Base-by-base conservation (phyloP, 2,113 vertebrate species). In the Phylloscopus whistleri region DNA sequence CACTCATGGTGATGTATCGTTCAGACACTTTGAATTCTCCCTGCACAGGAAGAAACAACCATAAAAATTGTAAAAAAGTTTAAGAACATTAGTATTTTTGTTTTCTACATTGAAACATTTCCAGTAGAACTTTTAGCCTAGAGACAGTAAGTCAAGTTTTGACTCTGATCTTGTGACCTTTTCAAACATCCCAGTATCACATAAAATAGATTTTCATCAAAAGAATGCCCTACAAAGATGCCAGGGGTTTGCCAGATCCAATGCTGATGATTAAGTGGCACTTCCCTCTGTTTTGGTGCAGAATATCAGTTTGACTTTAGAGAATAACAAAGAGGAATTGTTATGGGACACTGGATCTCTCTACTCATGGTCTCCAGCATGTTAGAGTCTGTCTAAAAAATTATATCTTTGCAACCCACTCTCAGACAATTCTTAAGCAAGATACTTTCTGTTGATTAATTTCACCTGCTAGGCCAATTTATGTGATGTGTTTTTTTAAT, bases 21-120 rank as follows among this genome's bases (percentile, higher is more conserved):
- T 99, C 99, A 0, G 98, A 97, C 58, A 99, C 99, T 95, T 98
- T 98, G 94, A 99, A 99, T 84, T 99, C 98, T 53, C 96, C 98
- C 99, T 99, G 96, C 31, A 44, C 10, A 24, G 41, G 30, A 87
- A 76, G 24, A 30, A 85, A 9, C 20, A 55, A 62, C 23, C 33
- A 39, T 2, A 63, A 28, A 46, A 46, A 66, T 5, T 10, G 6
- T 35, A 37, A 28, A 27, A 27, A 43, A 33, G 7, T 51, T 73
- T 20, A 7, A 66, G 68, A 70, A 49, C 21, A 10, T 18, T 60
- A 52, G 5, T 7, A 2, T 15, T 72, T 68, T 79, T 83, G 30
- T 84, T 58, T 89, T 44, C 43, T 22, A 11, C 8, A 20, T 14
- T 35, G 17, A 87, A 89, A 44, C 8, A 39, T 27, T 41, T 84